A percentile compares a stretch with the other conserved stretches of the same genome.
Evolutionary conservation across 2,113 vertebrate species (phyloP).

Genomic region (Burhinus bistriatus): DNA sequence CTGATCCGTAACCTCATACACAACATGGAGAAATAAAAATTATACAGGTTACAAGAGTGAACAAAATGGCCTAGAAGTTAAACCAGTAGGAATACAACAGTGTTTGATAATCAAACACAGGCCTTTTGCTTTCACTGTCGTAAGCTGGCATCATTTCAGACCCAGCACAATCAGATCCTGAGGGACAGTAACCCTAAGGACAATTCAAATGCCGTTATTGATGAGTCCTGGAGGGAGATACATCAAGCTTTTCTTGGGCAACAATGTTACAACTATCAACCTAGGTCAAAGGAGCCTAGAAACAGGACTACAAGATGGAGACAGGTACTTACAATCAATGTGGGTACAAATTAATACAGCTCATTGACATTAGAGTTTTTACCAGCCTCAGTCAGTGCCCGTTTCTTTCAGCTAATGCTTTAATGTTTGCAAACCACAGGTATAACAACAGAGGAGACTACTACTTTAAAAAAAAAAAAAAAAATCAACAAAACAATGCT

Average conservation of each 20-base stretch:
- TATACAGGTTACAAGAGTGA: neutral
- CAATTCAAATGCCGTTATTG: neutral
- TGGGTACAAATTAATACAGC: neutral
- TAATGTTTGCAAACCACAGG: neutral
- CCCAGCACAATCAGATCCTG: neutral
- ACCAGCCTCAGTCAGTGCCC: neutral
- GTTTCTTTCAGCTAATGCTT: neutral
- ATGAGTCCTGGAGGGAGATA: neutral
- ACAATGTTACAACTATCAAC: neutral
- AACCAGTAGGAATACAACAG: neutral
- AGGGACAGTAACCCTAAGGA: neutral
- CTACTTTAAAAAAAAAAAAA: neutral
- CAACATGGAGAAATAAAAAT: neutral
- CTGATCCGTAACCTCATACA: neutral
- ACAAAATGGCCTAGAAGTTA: neutral
- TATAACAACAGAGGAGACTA: neutral
- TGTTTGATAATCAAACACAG: neutral
- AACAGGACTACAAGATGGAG: neutral
- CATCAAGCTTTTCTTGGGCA: neutral
- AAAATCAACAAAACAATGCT: neutral
- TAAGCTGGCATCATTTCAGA: neutral
- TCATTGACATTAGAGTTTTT: neutral
- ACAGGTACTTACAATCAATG: neutral
- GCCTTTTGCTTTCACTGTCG: neutral
- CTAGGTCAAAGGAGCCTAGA: neutral